phyloP scores from a whole-genome alignment of 2,797 vertebrate species.

The Oryzias sinensis region DNA sequence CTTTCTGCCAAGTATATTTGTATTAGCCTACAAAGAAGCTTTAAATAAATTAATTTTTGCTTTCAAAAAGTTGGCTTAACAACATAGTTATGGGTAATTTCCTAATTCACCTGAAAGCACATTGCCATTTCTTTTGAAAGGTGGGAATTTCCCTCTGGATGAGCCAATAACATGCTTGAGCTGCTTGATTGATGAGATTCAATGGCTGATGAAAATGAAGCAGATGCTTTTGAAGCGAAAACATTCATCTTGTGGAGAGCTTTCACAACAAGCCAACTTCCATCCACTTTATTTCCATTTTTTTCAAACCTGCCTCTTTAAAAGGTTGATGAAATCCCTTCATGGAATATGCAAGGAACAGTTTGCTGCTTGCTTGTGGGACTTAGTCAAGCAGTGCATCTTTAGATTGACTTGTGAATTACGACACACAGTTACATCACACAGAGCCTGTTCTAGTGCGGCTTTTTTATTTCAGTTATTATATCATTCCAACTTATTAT shows the following conservation, averaged over 20 bases:
- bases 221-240: constrained; percentile 68
- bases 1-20: constrained; percentile 34
- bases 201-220: constrained; percentile 70
- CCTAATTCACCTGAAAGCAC: constrained; percentile 61
- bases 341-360: constrained; percentile 35
- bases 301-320: background rate
- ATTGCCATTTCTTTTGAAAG: constrained; percentile 51
- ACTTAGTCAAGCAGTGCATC: constrained; percentile 26
- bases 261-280: constrained; percentile 48
- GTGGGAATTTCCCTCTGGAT: constrained; percentile 70
- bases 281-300: constrained; percentile 19
- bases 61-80: background rate
- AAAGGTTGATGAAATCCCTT: constrained; percentile 47
- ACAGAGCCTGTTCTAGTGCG: too few species aligned
- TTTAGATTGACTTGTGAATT: constrained; percentile 26
- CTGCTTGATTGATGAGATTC: constrained; percentile 70
- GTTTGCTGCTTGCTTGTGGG: constrained; percentile 34
- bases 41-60: constrained; percentile 18
- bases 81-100: constrained; percentile 51
- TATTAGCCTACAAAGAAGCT: too few species aligned
- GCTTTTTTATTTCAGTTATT: too few species aligned
- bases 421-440: too few species aligned
- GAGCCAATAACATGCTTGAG: constrained; percentile 60
- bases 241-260: constrained; percentile 66
- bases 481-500: too few species aligned